Conservation (phyloP, 2,888 invertebrate genomes). For the Crossocerus cetratus region DNA sequence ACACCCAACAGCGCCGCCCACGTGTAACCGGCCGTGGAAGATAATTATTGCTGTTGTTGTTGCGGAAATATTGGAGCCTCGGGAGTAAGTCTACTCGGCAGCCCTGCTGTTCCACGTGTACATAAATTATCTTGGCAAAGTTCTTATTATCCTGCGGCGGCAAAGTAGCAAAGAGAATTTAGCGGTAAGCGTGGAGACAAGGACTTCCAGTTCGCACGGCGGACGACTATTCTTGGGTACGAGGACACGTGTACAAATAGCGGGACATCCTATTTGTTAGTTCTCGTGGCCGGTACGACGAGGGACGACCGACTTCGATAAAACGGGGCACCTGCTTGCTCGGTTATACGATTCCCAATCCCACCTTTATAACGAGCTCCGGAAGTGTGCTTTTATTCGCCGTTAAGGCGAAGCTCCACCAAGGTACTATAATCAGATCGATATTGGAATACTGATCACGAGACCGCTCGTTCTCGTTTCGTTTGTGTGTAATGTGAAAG, state of each 20-base stretch:
- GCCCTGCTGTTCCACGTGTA: too few species aligned
- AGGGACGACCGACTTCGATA: too few species aligned
- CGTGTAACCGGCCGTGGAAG: neutral
- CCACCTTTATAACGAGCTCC: too few species aligned
- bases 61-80: conserved; percentile 1
- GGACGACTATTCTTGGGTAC: neutral
- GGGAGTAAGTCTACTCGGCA: neutral
- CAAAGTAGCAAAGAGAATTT: conserved; percentile 1
- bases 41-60: conserved; percentile 1
- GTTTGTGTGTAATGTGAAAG: too few species aligned
- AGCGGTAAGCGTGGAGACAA: neutral
- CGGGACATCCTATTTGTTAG: neutral
- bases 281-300: neutral
- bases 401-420: too few species aligned
- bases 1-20: neutral
- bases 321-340: too few species aligned
- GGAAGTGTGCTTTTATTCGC: too few species aligned
- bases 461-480: too few species aligned
- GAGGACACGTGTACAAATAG: neutral
- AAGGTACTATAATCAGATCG: too few species aligned
- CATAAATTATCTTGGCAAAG: neutral
- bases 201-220: neutral
- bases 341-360: too few species aligned
- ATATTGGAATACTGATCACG: too few species aligned
- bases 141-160: neutral